These are phyloP conservation scores for Cynodonichthys magdalenae DNA, from an alignment of 2,797 vertebrate species.

Conservation along the genomic window DNA sequence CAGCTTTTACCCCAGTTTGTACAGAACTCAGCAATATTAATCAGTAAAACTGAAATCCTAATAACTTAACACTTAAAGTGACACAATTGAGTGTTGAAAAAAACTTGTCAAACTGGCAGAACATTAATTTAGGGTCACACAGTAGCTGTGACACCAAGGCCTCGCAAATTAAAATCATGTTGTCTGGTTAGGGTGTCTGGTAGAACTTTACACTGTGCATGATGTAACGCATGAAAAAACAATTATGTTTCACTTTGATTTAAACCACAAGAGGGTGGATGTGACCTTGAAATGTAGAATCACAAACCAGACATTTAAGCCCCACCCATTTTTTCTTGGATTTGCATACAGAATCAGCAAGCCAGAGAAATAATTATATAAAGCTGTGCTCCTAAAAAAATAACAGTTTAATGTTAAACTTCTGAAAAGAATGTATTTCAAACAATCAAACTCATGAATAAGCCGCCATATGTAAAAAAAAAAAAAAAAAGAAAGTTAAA, in stretches of 20 bases:
- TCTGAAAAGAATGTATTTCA: no score
- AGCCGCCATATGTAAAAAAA: no score
- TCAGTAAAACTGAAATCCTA: slow-evolving; percentile 37
- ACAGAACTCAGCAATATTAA: slow-evolving; percentile 6
- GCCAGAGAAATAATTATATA: no score
- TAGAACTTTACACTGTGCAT: slow-evolving; percentile 25
- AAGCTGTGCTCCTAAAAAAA: no score
- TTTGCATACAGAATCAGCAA: no score
- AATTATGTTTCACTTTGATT: slow-evolving; percentile 64
- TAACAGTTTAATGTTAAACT: no score
- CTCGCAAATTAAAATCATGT: slow-evolving; percentile 50
- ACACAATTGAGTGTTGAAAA: slow-evolving; percentile 13
- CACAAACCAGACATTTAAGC: no score
- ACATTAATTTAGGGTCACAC: slow-evolving; percentile 15
- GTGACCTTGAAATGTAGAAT: no score
- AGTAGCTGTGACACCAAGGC: slow-evolving; percentile 27
- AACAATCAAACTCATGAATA: no score
- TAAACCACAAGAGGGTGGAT: slow-evolving; percentile 36
- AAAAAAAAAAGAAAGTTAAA: no score
- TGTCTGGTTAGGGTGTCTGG: slow-evolving; percentile 40
- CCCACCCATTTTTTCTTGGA: no score
- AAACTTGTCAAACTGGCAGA: slow-evolving; percentile 17
- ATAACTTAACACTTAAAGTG: slow-evolving; percentile 8
- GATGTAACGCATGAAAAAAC: slow-evolving; percentile 47
- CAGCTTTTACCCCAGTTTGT: no score